Conservation (phyloP, 2,888 invertebrate genomes). For the Drosophila mimica region DNA sequence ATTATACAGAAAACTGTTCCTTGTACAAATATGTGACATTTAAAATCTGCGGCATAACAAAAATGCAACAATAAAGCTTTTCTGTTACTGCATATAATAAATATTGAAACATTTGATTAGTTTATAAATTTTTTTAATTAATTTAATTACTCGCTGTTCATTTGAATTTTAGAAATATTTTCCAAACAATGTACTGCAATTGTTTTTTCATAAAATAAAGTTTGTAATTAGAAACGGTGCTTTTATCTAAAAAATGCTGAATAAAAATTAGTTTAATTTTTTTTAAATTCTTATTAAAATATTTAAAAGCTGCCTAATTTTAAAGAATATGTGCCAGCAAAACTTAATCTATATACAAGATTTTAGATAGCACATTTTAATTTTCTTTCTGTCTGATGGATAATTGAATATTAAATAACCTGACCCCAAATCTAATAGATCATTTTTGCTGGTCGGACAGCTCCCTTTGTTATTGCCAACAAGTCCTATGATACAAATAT, state of each 20-base stretch:
- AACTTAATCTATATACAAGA: background rate
- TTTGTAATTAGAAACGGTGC: background rate
- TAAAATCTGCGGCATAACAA: conserved; percentile 7
- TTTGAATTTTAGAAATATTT: background rate
- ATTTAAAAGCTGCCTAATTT: background rate
- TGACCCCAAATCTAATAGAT: conserved; percentile 20
- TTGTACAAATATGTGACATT: conserved; percentile 51
- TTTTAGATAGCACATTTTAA: background rate
- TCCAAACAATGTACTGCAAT: background rate
- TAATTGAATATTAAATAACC: conserved; percentile 12
- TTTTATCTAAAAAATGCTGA: background rate
- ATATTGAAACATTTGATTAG: conserved; percentile 1
- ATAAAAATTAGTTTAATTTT: background rate
- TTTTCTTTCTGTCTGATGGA: conserved; percentile 17
- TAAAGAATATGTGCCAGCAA: background rate
- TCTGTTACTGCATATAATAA: background rate
- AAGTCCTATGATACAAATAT: background rate
- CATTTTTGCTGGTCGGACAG: conserved; percentile 1
- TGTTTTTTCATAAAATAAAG: background rate
- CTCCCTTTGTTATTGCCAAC: background rate
- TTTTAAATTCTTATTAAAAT: background rate
- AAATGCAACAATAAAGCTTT: background rate
- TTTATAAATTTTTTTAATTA: background rate
- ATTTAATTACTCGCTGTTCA: background rate
- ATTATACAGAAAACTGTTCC: conserved; percentile 46